A percentile compares a stretch with the other conserved stretches of the same genome.
These are phyloP conservation scores for Oxycera nigricornis DNA, from an alignment of 2,888 invertebrate species.

Conservation along the genomic window DNA sequence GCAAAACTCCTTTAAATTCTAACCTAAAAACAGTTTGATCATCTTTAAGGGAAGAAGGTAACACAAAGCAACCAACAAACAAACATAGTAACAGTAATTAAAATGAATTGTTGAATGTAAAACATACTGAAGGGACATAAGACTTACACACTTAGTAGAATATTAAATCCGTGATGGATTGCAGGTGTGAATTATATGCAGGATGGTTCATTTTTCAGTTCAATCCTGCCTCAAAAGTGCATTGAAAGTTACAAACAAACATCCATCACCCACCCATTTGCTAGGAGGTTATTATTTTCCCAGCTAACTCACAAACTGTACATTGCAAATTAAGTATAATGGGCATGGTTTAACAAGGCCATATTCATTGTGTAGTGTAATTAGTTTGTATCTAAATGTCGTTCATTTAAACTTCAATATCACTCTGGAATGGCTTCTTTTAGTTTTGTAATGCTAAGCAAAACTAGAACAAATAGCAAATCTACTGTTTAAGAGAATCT, in stretches of 20 bases:
- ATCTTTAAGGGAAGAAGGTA: background rate
- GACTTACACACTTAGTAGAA: slow-evolving; percentile 36
- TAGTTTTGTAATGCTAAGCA: no score
- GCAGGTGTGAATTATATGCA: slow-evolving; percentile 1
- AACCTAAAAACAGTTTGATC: background rate
- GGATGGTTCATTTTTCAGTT: background rate
- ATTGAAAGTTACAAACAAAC: background rate
- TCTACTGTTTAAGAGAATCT: background rate
- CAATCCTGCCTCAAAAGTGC: background rate
- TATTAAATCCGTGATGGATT: background rate
- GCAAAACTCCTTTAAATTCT: background rate
- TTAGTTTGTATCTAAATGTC: background rate
- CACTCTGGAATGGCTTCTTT: background rate
- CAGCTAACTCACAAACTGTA: slow-evolving; percentile 18
- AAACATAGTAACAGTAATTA: slow-evolving; percentile 23
- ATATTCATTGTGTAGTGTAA: background rate
- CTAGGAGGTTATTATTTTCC: slow-evolving; percentile 22
- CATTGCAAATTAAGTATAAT: background rate
- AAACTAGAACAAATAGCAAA: background rate
- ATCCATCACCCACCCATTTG: slow-evolving; percentile 5
- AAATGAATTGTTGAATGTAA: background rate
- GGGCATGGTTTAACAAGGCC: background rate
- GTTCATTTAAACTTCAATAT: background rate
- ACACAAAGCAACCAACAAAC: background rate
- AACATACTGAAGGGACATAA: slow-evolving; percentile 36